Evolutionary conservation across 2,888 invertebrate species (phyloP), one percentile per base, ranked within the genome.

Genomic region (Noctua fimbriata): DNA sequence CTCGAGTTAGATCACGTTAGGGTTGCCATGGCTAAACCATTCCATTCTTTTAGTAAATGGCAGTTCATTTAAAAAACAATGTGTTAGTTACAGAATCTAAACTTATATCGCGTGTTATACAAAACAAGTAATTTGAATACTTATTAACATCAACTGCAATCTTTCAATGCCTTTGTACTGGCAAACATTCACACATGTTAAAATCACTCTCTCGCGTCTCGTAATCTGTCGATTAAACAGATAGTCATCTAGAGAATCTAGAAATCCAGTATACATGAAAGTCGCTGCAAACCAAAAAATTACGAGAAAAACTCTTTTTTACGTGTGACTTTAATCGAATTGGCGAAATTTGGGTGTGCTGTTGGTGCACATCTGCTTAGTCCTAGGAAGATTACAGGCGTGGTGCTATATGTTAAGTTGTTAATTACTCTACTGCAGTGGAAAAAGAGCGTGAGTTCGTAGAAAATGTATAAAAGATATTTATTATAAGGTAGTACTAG

Each of bases 1-100:
- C 81, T 69, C 70, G 81, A 85, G 78, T 82, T 89, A 84, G 82
- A 84, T 72, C 69, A 16, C 7, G 63, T 9, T 67, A 89, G 84
- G 86, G 88, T 71, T 80, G 79, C 67, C 83, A 47, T n/a, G 41
- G 2, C 52, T 14, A n/a, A 44, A 4, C n/a, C 7, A 36, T 10
- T 65, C 36, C 5, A 65, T 36, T 21, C 5, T 36, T 0, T 65
- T 14, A 21, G 10, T 12, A 32, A 63, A 63, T 63, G 18, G 63
- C 4, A 21, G 32, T 10, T 28, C 18, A 18, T 7, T 16, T 60
- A 7, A 7, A 60, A 58, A 60, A 28, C 14, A 2, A 6, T 28
- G 16, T 60, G 16, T 28, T 18, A 16, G 60, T 60, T 60, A 28
- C 18, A 32, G 18, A 32, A 32, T 63, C 63, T 32, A 63, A 60